Conservation (phyloP, 2,888 invertebrate genomes). For the Barypeithes pellucidus region DNA sequence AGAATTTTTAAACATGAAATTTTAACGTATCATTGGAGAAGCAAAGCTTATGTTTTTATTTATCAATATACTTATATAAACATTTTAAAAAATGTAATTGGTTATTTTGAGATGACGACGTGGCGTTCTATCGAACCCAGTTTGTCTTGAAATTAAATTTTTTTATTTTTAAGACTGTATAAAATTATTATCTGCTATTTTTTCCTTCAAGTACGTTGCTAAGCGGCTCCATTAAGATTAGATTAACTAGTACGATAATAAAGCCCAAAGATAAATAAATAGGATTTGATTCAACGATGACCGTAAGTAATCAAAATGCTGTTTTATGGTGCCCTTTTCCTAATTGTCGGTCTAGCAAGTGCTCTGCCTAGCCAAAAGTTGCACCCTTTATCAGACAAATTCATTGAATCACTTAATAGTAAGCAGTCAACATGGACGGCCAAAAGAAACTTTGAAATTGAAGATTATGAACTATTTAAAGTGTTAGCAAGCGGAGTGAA, state of each 20-base stretch:
- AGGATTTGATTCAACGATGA: not conserved
- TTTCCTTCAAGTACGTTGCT: no score
- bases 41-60: no score
- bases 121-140: no score
- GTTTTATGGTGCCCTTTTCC: not conserved
- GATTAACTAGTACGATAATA: not conserved
- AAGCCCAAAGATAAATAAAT: not conserved
- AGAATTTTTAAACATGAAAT: no score
- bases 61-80: no score
- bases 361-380: conserved; percentile 26
- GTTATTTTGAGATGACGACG: no score
- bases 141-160: no score
- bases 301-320: conserved; percentile 13
- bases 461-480: conserved; percentile 67
- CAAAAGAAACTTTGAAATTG: conserved; percentile 81
- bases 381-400: conserved; percentile 56
- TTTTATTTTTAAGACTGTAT: no score
- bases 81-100: no score
- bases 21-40: no score
- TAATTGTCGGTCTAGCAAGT: conserved; percentile 21
- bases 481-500: conserved; percentile 42
- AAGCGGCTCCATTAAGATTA: no score
- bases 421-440: conserved; percentile 84
- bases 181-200: no score
- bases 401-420: conserved; percentile 74